Evolutionary conservation across 2,113 vertebrate species (phyloP).

Genomic region (Circaetus cinerascens): DNA sequence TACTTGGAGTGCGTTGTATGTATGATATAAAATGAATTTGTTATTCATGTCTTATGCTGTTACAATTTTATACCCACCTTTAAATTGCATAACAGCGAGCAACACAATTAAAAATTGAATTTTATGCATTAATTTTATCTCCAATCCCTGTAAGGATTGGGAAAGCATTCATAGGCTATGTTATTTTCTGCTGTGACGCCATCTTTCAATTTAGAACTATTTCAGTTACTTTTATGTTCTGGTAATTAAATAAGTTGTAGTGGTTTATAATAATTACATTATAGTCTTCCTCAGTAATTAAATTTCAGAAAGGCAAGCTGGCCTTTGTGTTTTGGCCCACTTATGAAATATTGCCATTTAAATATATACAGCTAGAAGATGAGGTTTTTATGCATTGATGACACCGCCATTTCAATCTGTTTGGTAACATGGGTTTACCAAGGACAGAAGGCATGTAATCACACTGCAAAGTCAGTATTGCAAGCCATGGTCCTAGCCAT

Average conservation of each 20-base stretch:
- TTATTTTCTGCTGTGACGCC: neutral
- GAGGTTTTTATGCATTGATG: neutral
- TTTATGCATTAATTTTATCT: neutral
- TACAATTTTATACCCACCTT: conserved; percentile 8
- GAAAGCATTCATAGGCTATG: neutral
- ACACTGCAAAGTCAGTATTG: neutral
- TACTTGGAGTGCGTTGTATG: neutral
- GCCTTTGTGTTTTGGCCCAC: neutral
- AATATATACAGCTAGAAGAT: neutral
- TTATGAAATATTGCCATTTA: neutral
- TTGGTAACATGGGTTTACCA: neutral
- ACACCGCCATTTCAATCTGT: neutral
- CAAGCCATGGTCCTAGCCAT: fast-evolving
- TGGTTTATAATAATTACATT: neutral
- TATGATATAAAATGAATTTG: neutral
- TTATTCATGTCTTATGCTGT: neutral
- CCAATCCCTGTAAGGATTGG: neutral
- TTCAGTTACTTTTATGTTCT: neutral
- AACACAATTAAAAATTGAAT: neutral
- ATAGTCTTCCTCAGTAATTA: conserved; percentile 20
- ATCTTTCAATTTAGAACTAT: conserved; percentile 7
- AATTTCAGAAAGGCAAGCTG: neutral
- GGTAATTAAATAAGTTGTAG: neutral
- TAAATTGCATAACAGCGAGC: neutral
- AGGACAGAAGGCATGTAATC: fast-evolving